Evolutionary conservation across 2,797 vertebrate species (phyloP).

Genomic region (Brachyalestes nurse): DNA sequence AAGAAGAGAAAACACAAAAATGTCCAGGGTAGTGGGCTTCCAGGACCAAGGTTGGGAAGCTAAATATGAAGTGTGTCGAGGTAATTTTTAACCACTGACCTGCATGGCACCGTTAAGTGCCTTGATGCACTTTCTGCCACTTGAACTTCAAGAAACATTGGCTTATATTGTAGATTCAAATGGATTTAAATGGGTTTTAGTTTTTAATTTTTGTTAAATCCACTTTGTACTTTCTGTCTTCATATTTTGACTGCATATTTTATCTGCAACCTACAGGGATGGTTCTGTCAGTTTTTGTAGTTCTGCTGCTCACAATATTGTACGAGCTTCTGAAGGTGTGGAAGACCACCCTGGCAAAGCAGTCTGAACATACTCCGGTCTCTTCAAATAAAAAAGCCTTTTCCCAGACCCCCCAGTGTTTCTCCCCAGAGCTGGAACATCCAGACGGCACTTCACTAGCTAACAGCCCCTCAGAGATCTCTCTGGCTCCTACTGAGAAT

Average conservation of each 20-base stretch:
- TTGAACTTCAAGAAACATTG: not conserved
- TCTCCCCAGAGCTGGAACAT: conserved; percentile 13
- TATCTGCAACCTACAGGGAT: conserved; percentile 79
- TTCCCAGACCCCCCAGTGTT: conserved; percentile 12
- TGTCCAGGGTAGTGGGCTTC: no score
- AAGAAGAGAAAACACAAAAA: no score
- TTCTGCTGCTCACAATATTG: conserved; percentile 85
- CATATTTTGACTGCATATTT: not conserved
- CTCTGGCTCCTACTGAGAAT: conserved; percentile 62
- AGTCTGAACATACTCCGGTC: conserved; percentile 47
- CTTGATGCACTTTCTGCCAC: not conserved
- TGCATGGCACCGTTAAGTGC: no score
- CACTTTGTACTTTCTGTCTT: not conserved
- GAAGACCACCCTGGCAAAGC: conserved; percentile 76
- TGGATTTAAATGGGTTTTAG: no score
- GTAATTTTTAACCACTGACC: no score
- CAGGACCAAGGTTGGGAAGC: not conserved
- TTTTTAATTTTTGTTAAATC: no score
- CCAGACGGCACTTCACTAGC: conserved; percentile 54
- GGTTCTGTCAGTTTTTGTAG: conserved; percentile 84
- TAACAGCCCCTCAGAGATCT: conserved; percentile 65
- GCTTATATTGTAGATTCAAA: not conserved
- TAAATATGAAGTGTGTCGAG: not conserved
- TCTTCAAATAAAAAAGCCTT: not conserved
- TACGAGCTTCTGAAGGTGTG: conserved; percentile 90